Conservation (phyloP, 1,140 invertebrate genomes). For the Ceratosolen fusciceps region DNA sequence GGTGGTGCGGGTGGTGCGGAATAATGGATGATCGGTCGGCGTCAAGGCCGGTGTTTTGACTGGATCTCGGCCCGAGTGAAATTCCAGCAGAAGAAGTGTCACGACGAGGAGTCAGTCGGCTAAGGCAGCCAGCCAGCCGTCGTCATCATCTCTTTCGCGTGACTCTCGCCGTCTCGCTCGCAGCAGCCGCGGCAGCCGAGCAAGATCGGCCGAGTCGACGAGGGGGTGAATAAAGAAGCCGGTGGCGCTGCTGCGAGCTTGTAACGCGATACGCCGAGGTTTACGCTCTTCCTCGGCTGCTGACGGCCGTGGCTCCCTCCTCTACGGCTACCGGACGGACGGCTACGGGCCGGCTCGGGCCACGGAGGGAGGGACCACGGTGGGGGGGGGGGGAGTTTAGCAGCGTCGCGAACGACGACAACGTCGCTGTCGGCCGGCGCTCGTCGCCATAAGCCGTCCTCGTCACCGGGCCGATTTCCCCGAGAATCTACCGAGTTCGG, state of each 20-base stretch:
- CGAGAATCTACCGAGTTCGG: too few species aligned
- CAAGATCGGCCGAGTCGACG: background rate
- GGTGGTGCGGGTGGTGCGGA: too few species aligned
- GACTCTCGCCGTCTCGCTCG: conserved; percentile 15
- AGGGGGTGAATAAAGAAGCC: conserved; percentile 2
- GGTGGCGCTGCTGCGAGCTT: conserved; percentile 32
- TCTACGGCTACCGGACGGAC: too few species aligned
- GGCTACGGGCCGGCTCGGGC: background rate
- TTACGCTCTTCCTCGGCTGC: background rate
- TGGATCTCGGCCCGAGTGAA: background rate
- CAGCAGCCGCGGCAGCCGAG: conserved; percentile 29
- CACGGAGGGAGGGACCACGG: background rate
- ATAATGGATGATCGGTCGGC: conserved; percentile 2
- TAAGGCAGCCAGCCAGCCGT: background rate
- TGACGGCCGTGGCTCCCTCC: too few species aligned
- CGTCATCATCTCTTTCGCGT: background rate
- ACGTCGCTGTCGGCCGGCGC: background rate
- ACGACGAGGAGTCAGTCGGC: background rate
- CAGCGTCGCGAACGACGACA: background rate
- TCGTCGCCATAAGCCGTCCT: background rate
- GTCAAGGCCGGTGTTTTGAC: conserved; percentile 25
- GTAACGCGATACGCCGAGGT: conserved; percentile 43
- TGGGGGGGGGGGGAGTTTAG: background rate
- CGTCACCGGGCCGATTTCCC: too few species aligned
- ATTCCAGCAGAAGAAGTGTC: conserved; percentile 17